Percentiles rank a stretch among this genome's conserved stretches.
Conservation (phyloP, 2,113 vertebrate genomes). For the Ctenomys sociabilis region DNA sequence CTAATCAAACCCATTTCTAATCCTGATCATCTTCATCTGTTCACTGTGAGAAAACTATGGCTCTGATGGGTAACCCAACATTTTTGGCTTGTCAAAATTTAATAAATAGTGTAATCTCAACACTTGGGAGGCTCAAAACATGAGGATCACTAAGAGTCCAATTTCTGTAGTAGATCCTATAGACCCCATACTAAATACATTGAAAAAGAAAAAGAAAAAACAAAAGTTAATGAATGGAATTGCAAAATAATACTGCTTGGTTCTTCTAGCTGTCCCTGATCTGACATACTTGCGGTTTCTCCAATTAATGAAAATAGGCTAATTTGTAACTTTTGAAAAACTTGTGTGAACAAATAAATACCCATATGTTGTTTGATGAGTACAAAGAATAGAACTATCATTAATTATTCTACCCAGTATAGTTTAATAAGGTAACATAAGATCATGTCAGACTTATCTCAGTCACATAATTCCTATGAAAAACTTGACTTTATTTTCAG, state of each 20-base stretch:
- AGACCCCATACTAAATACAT: too few species aligned
- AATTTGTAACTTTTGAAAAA: neutral
- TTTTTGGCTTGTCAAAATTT: neutral
- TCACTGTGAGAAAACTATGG: neutral
- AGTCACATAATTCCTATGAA: neutral
- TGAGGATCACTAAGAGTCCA: too few species aligned
- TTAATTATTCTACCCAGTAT: neutral
- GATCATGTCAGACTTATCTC: neutral
- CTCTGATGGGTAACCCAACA: neutral
- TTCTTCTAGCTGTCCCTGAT: constrained; percentile 16
- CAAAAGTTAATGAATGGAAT: neutral
- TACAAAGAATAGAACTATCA: neutral
- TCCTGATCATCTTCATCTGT: neutral
- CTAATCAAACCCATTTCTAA: neutral
- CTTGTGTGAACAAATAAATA: neutral
- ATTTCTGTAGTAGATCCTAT: too few species aligned
- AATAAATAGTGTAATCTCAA: neutral
- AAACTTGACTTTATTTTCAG: neutral
- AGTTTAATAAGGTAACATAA: neutral
- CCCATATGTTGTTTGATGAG: neutral
- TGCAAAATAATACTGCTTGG: neutral
- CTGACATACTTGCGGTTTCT: neutral
- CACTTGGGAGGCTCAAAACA: too few species aligned
- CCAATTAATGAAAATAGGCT: neutral
- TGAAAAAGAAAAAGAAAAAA: too few species aligned